A percentile compares a stretch with the other conserved stretches of the same genome.
These are phyloP conservation scores for Anguilla rostrata DNA, from an alignment of 2,113 vertebrate genomes.

Conservation along the genomic window DNA sequence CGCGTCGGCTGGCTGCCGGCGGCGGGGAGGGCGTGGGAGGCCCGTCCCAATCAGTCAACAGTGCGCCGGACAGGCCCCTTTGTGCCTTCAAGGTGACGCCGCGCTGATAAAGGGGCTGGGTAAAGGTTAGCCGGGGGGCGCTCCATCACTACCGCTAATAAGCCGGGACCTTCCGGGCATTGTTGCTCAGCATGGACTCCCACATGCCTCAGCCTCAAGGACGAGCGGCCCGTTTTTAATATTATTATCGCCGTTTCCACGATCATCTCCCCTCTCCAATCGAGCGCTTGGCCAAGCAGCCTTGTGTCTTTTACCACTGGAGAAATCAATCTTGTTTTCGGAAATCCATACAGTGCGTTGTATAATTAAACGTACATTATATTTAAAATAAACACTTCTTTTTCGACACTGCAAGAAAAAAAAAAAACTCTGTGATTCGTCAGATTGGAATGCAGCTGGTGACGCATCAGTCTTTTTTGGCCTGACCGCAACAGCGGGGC, in stretches of 20 bases:
- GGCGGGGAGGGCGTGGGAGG: constrained; percentile 2
- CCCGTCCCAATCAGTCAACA: background rate
- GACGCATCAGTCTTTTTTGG: background rate
- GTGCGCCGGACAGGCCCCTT: background rate
- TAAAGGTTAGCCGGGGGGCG: constrained; percentile 1
- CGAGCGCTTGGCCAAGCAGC: background rate
- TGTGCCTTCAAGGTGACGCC: constrained; percentile 14
- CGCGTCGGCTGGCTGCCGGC: background rate
- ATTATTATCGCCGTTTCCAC: background rate
- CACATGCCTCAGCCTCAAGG: constrained; percentile 1
- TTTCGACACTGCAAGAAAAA: too few species aligned
- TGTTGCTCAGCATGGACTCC: background rate
- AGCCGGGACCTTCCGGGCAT: background rate
- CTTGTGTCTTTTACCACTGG: background rate
- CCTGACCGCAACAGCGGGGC: too few species aligned
- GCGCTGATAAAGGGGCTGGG: background rate
- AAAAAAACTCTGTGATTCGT: too few species aligned
- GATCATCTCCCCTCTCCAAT: background rate
- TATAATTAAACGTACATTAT: background rate
- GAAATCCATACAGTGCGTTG: background rate
- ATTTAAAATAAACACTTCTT: too few species aligned
- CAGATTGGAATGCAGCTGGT: background rate
- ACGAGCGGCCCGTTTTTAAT: background rate
- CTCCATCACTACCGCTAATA: background rate
- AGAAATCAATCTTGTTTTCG: background rate